phyloP scores from a whole-genome alignment of 2,797 vertebrate species.

The Lagodon rhomboides region DNA sequence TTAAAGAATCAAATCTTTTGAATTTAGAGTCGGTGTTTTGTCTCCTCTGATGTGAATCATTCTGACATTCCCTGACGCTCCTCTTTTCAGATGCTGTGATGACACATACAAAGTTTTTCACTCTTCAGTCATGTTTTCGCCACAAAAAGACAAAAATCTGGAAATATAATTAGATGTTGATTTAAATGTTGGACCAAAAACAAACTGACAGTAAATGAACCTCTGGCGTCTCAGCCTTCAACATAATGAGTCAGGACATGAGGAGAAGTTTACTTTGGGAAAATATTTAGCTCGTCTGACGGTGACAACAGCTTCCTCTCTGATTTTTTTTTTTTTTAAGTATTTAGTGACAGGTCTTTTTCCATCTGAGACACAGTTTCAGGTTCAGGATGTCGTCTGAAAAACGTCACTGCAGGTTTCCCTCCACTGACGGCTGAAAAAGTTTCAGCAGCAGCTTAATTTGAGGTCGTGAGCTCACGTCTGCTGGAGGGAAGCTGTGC shows the following conservation, averaged over 20 bases:
- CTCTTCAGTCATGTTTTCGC: no score
- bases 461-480: slow-evolving; percentile 24
- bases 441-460: slow-evolving; percentile 31
- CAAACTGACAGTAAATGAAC: neutral
- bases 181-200: neutral
- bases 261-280: neutral
- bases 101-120: no score
- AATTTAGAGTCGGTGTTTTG: no score
- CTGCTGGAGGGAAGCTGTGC: neutral
- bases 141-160: neutral
- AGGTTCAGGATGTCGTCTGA: neutral
- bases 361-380: slow-evolving; percentile 16
- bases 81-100: no score
- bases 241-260: slow-evolving; percentile 23
- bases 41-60: no score
- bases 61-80: no score
- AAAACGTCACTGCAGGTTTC: neutral
- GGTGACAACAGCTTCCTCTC: slow-evolving; percentile 21
- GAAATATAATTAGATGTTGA: neutral
- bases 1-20: no score
- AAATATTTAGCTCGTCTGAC: slow-evolving; percentile 1
- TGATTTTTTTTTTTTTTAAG: neutral
- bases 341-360: slow-evolving; percentile 17
- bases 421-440: neutral
- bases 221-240: slow-evolving; percentile 9